Conservation (phyloP, 37 sponge, comb jelly and placozoan species). For the Halichondria panicea region DNA sequence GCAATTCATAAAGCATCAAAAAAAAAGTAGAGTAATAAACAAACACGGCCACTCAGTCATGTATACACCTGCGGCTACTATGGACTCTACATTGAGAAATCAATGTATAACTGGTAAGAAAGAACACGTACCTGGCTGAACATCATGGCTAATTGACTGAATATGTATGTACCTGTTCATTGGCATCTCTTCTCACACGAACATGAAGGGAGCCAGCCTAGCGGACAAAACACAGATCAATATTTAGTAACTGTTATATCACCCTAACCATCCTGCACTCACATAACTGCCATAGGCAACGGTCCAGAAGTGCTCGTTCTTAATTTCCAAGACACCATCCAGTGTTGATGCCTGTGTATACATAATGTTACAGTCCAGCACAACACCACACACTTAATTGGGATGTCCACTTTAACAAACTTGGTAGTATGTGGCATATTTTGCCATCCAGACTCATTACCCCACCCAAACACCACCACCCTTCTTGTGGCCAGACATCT, state of each 20-base stretch:
- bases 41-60: no score
- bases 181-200: slow-evolving; percentile 81
- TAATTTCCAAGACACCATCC: slow-evolving; percentile 86
- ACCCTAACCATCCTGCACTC: slow-evolving; percentile 13
- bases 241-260: not conserved
- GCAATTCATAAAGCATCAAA: slow-evolving; percentile 2
- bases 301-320: slow-evolving; percentile 91
- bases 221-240: not conserved
- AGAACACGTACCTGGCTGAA: not conserved
- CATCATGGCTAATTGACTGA: not conserved
- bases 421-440: no score
- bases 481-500: not conserved
- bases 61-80: no score
- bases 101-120: not conserved
- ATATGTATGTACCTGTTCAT: slow-evolving; percentile 72
- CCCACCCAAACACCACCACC: no score
- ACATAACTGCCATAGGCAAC: slow-evolving; percentile 81
- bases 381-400: not conserved
- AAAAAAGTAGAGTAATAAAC: not conserved
- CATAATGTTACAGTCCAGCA: not conserved
- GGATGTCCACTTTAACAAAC: no score
- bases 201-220: slow-evolving; percentile 92
- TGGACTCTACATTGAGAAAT: not conserved
- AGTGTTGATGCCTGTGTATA: slow-evolving; percentile 70
- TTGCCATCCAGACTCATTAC: no score